Conservation (phyloP, 2,113 vertebrate genomes). For the Notothenia coriiceps region DNA sequence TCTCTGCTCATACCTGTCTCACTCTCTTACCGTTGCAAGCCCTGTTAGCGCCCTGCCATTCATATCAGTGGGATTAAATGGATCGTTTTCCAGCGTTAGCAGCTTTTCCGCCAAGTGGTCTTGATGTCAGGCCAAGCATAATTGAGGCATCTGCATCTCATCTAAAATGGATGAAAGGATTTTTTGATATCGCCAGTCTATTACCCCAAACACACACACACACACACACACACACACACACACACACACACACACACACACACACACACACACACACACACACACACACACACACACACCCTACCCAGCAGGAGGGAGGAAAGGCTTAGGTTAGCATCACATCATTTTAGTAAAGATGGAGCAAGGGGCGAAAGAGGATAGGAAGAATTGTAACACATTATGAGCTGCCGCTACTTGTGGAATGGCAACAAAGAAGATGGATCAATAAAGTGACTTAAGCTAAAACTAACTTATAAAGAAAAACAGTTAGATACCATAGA, state of each 20-base stretch:
- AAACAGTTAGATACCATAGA: background rate
- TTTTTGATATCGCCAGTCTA: constrained; percentile 68
- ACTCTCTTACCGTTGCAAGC: constrained; percentile 44
- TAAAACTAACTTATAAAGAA: background rate
- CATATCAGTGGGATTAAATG: constrained; percentile 76
- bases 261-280: no score
- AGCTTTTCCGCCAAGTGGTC: constrained; percentile 75
- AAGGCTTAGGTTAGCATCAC: constrained; percentile 34
- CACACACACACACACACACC: background rate
- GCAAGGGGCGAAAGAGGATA: constrained; percentile 32
- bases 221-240: no score
- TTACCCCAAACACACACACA: no score
- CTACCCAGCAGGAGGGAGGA: constrained; percentile 39
- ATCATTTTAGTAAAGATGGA: constrained; percentile 54
- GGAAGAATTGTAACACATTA: constrained; percentile 30
- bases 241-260: no score
- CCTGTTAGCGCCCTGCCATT: constrained; percentile 65
- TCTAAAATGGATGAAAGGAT: constrained; percentile 83
- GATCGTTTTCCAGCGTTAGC: constrained; percentile 76
- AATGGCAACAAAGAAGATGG: background rate
- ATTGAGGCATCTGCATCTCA: constrained; percentile 85
- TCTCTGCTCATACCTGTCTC: constrained; percentile 61
- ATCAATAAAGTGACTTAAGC: no score
- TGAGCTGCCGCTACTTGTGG: background rate
- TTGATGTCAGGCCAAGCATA: constrained; percentile 77